Percentiles rank a stretch among this genome's conserved stretches.
These are phyloP conservation scores for Jacana jacana DNA, from an alignment of 2,113 vertebrate species.

Conservation along the genomic window DNA sequence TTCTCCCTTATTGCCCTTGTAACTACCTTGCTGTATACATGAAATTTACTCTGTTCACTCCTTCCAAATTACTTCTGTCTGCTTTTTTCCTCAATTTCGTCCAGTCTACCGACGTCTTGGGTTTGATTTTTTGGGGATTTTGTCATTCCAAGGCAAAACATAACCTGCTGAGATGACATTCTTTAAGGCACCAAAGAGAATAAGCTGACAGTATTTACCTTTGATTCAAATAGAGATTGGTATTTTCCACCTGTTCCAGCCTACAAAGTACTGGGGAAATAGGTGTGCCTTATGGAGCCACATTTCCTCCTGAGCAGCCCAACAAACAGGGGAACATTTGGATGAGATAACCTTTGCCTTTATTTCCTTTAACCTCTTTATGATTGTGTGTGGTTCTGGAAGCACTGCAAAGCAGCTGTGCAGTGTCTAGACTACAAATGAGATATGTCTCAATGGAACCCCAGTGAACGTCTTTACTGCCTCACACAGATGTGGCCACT, in stretches of 20 bases:
- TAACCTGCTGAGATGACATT: background rate
- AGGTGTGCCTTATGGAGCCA: background rate
- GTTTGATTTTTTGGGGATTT: background rate
- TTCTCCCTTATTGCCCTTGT: rapidly evolving
- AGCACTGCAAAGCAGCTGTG: background rate
- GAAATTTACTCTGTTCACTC: background rate
- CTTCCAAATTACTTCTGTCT: background rate
- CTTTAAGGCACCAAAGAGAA: background rate
- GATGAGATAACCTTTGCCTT: background rate
- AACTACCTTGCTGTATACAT: background rate
- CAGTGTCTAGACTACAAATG: background rate
- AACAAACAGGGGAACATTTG: background rate
- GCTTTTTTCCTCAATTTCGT: background rate
- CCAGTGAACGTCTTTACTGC: background rate
- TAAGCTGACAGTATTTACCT: background rate
- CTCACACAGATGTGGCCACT: background rate
- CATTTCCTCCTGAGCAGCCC: background rate
- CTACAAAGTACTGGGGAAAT: background rate
- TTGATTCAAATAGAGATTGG: background rate
- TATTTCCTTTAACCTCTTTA: background rate
- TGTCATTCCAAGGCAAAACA: background rate
- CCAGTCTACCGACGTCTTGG: rapidly evolving
- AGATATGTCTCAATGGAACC: background rate
- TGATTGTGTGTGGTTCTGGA: background rate
- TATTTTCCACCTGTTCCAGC: background rate